Percentiles rank a stretch among this genome's conserved stretches.
These are phyloP conservation scores for Galerucella calmariensis DNA, from an alignment of 2,888 invertebrate species.

Conservation along the genomic window DNA sequence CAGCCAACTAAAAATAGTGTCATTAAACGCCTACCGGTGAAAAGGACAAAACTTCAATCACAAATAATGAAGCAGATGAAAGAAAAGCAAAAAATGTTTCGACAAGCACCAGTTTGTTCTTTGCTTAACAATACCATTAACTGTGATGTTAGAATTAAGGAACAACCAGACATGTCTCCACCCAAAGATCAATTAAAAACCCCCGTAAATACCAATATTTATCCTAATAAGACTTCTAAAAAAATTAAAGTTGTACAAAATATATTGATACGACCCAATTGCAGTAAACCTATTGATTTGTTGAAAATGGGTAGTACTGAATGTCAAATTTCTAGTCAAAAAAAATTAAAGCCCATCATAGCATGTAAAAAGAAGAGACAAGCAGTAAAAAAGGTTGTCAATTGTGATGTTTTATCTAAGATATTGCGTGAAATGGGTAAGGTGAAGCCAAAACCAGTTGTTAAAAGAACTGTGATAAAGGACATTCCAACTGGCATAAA, in stretches of 20 bases:
- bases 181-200: neutral
- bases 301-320: neutral
- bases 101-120: slow-evolving; percentile 6
- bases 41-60: slow-evolving; percentile 35
- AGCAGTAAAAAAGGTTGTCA: neutral
- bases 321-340: slow-evolving; percentile 20
- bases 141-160: slow-evolving; percentile 32
- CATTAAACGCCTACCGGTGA: slow-evolving; percentile 14
- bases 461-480: slow-evolving; percentile 17
- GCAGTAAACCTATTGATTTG: slow-evolving; percentile 27
- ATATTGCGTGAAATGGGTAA: slow-evolving; percentile 47
- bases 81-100: slow-evolving; percentile 37
- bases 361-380: neutral
- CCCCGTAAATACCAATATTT: neutral
- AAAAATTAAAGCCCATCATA: neutral
- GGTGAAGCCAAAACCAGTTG: slow-evolving; percentile 26
- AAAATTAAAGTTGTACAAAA: slow-evolving; percentile 44
- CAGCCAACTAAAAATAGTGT: neutral
- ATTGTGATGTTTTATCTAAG: slow-evolving; percentile 44
- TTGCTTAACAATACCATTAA: neutral
- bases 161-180: slow-evolving; percentile 10
- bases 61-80: slow-evolving; percentile 38
- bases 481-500: slow-evolving; percentile 25
- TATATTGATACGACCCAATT: slow-evolving; percentile 40
- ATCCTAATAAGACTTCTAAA: slow-evolving; percentile 6